Evolutionary conservation across 1,140 invertebrate species (phyloP).

Genomic region (Sesamia nonagrioides): DNA sequence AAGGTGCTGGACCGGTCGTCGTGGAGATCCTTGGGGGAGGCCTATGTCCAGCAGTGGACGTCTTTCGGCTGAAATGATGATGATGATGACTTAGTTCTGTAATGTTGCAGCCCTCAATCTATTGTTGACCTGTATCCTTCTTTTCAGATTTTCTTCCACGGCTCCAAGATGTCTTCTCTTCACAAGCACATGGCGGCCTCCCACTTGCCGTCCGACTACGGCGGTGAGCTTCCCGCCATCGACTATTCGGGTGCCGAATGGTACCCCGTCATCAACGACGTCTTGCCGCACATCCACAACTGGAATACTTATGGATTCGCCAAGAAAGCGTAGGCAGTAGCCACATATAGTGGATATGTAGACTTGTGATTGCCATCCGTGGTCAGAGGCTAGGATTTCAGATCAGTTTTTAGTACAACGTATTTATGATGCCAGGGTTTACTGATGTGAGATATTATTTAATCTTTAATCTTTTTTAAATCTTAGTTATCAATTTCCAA

Average conservation of each 20-base stretch:
- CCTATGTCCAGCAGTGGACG: no score
- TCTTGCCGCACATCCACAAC: slow-evolving; percentile 89
- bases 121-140: neutral
- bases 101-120: neutral
- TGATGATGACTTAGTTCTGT: no score
- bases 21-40: no score
- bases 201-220: slow-evolving; percentile 92
- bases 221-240: slow-evolving; percentile 91
- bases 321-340: slow-evolving; percentile 79
- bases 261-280: slow-evolving; percentile 90
- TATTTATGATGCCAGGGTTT: slow-evolving; percentile 2
- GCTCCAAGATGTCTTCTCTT: slow-evolving; percentile 91
- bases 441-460: neutral
- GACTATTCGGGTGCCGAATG: slow-evolving; percentile 92
- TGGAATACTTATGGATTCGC: slow-evolving; percentile 90
- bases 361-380: slow-evolving; percentile 25
- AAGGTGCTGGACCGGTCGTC: no score
- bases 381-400: neutral
- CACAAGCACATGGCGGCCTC: slow-evolving; percentile 91
- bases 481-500: neutral
- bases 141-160: slow-evolving; percentile 92
- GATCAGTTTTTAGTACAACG: slow-evolving; percentile 32
- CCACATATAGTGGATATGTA: neutral
- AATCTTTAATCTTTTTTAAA: neutral
- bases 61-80: no score